A percentile compares a stretch with the other conserved stretches of the same genome.
Conservation (phyloP, 2,113 vertebrate species). For the Melanotaenia duboulayi region DNA sequence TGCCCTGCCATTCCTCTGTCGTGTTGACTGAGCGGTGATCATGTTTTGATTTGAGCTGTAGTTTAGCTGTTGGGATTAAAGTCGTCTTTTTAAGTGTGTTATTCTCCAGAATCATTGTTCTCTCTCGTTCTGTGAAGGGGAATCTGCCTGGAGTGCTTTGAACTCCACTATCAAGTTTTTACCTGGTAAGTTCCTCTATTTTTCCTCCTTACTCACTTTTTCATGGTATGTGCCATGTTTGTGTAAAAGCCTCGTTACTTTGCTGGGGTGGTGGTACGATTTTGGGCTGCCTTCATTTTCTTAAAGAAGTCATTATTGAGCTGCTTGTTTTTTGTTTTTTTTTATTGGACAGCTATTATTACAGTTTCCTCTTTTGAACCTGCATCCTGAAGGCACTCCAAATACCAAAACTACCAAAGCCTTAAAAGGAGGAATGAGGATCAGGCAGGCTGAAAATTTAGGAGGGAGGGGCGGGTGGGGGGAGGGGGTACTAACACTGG, state of each 20-base stretch:
- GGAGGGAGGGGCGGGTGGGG: slow-evolving; percentile 14
- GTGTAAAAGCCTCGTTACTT: slow-evolving; percentile 15
- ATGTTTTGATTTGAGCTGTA: not conserved
- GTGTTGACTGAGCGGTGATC: slow-evolving; percentile 3
- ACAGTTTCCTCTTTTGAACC: slow-evolving; percentile 84
- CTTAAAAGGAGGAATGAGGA: slow-evolving; percentile 82
- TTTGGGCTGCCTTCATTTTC: slow-evolving; percentile 52
- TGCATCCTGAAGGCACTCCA: slow-evolving; percentile 76
- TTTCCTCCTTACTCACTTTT: slow-evolving; percentile 11
- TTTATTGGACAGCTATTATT: slow-evolving; percentile 80
- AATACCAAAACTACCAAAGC: slow-evolving; percentile 76
- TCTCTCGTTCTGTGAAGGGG: slow-evolving; percentile 68
- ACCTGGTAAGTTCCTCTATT: slow-evolving; percentile 75
- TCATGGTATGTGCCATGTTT: slow-evolving; percentile 1
- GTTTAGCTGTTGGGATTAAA: slow-evolving; percentile 1
- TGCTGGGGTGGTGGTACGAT: slow-evolving; percentile 25
- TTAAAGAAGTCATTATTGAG: slow-evolving; percentile 56
- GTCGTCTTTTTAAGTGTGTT: not conserved
- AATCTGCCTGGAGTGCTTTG: slow-evolving; percentile 62
- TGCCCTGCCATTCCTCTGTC: slow-evolving; percentile 5
- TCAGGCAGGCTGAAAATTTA: slow-evolving; percentile 50
- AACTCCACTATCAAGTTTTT: slow-evolving; percentile 64
- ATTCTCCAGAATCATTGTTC: slow-evolving; percentile 24
- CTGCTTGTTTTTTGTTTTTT: slow-evolving; percentile 59
- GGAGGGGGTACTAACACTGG: slow-evolving; percentile 30